Evolutionary conservation across 2,888 invertebrate species (phyloP), one percentile per base, ranked within the genome.

Genomic region (Eilema sororculum): DNA sequence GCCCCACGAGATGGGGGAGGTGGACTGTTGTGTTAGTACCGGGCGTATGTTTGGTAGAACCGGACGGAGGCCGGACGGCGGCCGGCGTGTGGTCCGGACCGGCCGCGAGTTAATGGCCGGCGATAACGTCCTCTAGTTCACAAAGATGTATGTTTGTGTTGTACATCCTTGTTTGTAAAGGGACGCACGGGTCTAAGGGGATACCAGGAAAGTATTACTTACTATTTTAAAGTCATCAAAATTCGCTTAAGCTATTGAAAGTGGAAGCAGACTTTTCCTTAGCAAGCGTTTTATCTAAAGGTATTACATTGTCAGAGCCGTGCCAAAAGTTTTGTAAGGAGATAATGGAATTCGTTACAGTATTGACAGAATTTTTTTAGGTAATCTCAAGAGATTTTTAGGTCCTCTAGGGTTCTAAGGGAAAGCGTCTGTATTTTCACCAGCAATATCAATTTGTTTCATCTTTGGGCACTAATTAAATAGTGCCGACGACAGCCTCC

Each of bases 71-170:
- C 30, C 52, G 52, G 57, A 13, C 67, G 46, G 20, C 41, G 3
- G 5, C 46, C 56, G 67, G 63, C 65, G 70, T 67, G 73, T 8
- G 25, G 70, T n/a, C 25, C 68, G 71, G 67, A 65, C 46, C 69
- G 56, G 25, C 57, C 62, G 58, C 58, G 60, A 75, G 52, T 70
- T 78, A 75, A 78, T 80, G 75, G 72, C 69, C 56, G 58, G 58
- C 67, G 80, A 80, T 80, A 78, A 58, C 70, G 58, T 28, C 24
- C 37, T 69, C 61, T 65, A 25, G 65, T 57, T 57, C 25, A 28
- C 20, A 57, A 57, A 66, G 25, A 68, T 57, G 22, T n/a, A 28
- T 66, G 41, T 64, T 63, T 68, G 37, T 67, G 22, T 56, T 56
- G 66, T 2, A 60, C 56, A 64, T 63, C 37, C 64, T 60, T 58